Percentiles rank a stretch among this genome's conserved stretches.
These are phyloP conservation scores for Omphaloscelis lunosa DNA, from an alignment of 2,888 invertebrate species.

Conservation along the genomic window DNA sequence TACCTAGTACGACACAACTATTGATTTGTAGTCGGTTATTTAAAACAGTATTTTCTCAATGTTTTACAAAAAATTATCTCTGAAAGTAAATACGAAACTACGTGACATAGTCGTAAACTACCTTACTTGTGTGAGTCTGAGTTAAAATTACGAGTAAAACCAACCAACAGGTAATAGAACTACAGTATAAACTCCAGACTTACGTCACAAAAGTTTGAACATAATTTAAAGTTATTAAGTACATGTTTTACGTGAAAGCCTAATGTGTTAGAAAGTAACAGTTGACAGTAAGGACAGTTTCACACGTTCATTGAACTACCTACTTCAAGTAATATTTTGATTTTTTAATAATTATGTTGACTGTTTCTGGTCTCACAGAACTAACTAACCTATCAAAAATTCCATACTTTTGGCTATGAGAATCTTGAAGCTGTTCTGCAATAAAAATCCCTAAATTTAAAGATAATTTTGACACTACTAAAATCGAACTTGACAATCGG, in stretches of 20 bases:
- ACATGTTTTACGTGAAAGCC: slow-evolving; percentile 21
- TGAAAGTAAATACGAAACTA: background rate
- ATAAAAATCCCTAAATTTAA: too few relatives aligned
- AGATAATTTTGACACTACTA: too few relatives aligned
- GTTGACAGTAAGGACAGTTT: slow-evolving; percentile 49
- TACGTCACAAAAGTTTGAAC: slow-evolving; percentile 36
- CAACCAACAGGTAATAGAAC: slow-evolving; percentile 12
- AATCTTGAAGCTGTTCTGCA: too few relatives aligned
- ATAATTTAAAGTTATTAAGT: slow-evolving; percentile 47
- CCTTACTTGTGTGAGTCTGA: background rate
- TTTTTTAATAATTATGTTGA: background rate
- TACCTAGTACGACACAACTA: background rate
- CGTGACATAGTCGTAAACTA: background rate
- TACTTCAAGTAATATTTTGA: background rate
- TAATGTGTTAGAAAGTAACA: slow-evolving; percentile 45
- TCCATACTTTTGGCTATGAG: too few relatives aligned
- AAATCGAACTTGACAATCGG: too few relatives aligned
- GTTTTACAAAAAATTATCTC: background rate
- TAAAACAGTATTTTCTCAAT: background rate
- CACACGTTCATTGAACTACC: slow-evolving; percentile 22
- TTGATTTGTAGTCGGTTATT: background rate
- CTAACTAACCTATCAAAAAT: too few relatives aligned
- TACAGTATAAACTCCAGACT: slow-evolving; percentile 19
- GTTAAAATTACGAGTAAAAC: slow-evolving; percentile 1
- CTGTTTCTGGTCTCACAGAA: too few relatives aligned